phyloP scores from a whole-genome alignment of 2,888 invertebrate species.

The Colostygia pectinataria region DNA sequence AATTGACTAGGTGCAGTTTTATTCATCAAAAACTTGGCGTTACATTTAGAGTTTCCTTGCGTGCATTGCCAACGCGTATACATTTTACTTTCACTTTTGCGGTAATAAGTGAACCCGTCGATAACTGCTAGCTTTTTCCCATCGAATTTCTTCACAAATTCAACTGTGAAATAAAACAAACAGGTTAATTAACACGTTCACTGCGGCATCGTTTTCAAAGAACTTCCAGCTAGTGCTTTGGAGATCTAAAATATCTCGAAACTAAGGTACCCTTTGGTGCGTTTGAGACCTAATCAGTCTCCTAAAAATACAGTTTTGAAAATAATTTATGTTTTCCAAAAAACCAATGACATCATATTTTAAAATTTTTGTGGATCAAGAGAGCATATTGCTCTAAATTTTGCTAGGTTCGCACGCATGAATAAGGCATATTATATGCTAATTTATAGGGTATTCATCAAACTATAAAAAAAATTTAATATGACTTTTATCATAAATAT shows the following conservation, averaged over 20 bases:
- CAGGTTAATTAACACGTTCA: no score
- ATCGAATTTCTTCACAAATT: conserved; percentile 1
- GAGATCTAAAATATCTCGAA: conserved; percentile 15
- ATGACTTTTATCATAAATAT: no score
- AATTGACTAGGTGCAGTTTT: background rate
- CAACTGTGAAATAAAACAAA: no score
- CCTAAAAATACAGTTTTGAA: background rate
- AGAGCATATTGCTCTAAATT: no score
- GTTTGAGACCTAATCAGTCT: conserved; percentile 16
- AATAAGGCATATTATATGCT: no score
- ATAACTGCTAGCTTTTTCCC: conserved; percentile 18
- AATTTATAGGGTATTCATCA: no score
- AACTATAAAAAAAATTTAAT: no score
- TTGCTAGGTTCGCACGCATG: no score
- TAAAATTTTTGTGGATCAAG: no score
- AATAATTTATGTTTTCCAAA: no score
- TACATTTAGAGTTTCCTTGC: background rate
- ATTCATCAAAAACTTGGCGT: background rate
- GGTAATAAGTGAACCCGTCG: conserved; percentile 19
- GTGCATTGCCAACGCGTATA: conserved; percentile 13
- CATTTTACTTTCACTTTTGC: background rate
- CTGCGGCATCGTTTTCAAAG: no score
- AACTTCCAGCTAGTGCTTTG: background rate
- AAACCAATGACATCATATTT: no score
- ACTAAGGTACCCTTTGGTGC: conserved; percentile 14